A percentile compares a stretch with the other conserved stretches of the same genome.
Conservation (phyloP, 2,113 vertebrate genomes). For the Ranitomeya variabilis region DNA sequence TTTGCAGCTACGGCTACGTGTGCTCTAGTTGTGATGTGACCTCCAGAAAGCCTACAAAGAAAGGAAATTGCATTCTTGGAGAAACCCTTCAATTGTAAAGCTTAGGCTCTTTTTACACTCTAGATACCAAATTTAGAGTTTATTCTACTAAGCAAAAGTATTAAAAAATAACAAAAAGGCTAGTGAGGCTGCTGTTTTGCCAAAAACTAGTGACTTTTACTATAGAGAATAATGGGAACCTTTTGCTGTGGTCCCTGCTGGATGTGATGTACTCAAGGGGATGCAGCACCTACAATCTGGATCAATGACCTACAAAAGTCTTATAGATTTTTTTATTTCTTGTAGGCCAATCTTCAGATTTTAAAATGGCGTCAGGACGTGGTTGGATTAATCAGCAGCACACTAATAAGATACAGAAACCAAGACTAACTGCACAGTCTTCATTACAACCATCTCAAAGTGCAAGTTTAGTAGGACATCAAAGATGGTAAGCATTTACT, state of each 20-base stretch:
- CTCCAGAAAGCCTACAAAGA: too few relatives aligned
- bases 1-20: too few relatives aligned
- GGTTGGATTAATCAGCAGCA: constrained; percentile 48
- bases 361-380: constrained; percentile 65
- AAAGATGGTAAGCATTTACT: neutral
- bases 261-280: neutral
- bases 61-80: too few relatives aligned
- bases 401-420: neutral
- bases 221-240: too few relatives aligned
- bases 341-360: neutral
- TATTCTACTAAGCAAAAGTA: too few relatives aligned
- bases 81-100: too few relatives aligned
- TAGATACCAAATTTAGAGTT: too few relatives aligned
- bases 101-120: too few relatives aligned
- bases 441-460: neutral
- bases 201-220: too few relatives aligned
- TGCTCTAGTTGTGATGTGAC: too few relatives aligned
- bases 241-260: neutral
- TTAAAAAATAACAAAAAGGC: too few relatives aligned
- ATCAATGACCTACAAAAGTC: neutral
- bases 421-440: neutral
- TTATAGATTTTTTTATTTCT: neutral
- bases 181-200: too few relatives aligned
- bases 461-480: neutral
- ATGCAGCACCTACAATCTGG: neutral